phyloP scores from a whole-genome alignment of 2,797 vertebrate species.

The Molothrus aeneus region DNA sequence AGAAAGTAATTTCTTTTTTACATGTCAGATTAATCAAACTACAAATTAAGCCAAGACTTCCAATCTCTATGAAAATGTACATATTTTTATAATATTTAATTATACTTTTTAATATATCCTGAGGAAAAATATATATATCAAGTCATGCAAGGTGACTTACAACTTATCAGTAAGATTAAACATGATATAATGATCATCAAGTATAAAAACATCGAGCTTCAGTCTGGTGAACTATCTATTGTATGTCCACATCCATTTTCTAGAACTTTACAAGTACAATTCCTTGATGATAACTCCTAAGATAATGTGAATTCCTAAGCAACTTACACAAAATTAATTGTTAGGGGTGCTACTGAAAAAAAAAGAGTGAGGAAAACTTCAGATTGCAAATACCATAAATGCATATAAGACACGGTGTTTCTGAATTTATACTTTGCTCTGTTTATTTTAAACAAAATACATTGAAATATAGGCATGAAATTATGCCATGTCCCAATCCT shows the following conservation, averaged over 20 bases:
- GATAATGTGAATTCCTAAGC: not conserved
- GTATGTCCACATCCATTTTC: not conserved
- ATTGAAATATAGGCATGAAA: slow-evolving; percentile 4
- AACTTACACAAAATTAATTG: not conserved
- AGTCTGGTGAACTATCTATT: not conserved
- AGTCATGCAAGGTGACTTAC: not conserved
- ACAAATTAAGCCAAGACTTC: not conserved
- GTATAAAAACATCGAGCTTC: not conserved
- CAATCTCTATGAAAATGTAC: not conserved
- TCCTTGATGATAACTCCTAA: not conserved
- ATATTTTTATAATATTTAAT: slow-evolving; percentile 12
- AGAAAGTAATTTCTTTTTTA: not conserved
- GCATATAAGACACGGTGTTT: not conserved
- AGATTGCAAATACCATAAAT: not conserved
- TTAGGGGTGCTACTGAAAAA: not conserved
- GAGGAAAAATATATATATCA: not conserved
- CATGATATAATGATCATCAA: not conserved
- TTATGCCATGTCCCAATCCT: not conserved
- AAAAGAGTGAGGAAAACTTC: not conserved
- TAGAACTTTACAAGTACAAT: not conserved
- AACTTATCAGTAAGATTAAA: not conserved
- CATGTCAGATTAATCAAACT: not conserved
- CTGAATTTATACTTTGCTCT: not conserved
- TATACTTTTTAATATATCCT: not conserved
- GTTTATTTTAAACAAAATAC: not conserved